A percentile compares a stretch with the other conserved stretches of the same genome.
These are phyloP conservation scores for Eretmochelys imbricata DNA, from an alignment of 2,113 vertebrate genomes.

Conservation along the genomic window DNA sequence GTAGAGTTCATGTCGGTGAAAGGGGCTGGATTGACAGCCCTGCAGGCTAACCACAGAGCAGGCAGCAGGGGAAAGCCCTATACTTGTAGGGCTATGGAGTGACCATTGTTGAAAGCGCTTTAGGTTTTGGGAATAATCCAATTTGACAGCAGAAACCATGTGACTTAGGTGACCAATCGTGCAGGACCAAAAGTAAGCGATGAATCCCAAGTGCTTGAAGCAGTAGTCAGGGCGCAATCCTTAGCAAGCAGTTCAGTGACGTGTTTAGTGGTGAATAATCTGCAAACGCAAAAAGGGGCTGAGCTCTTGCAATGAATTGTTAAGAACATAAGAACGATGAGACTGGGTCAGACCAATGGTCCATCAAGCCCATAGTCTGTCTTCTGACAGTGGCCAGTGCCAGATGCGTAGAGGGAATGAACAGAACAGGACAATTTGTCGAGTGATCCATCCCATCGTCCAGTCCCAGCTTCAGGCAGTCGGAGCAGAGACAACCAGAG, in stretches of 20 bases:
- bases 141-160: background rate
- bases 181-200: background rate
- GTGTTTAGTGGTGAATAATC: background rate
- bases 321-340: too few relatives aligned
- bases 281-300: background rate
- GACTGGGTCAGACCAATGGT: too few relatives aligned
- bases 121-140: background rate
- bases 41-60: background rate
- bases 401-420: too few relatives aligned
- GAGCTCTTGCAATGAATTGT: background rate
- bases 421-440: too few relatives aligned
- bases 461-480: too few relatives aligned
- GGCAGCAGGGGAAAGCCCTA: background rate
- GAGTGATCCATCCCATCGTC: too few relatives aligned
- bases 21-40: background rate
- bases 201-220: background rate
- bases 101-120: background rate
- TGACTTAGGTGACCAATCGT: background rate
- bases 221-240: background rate
- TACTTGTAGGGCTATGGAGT: background rate
- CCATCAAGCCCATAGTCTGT: too few relatives aligned
- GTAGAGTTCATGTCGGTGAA: background rate
- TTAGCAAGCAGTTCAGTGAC: background rate
- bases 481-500: too few relatives aligned
- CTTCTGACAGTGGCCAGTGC: too few relatives aligned